Base-by-base conservation (phyloP, 2,797 vertebrate species). In the Artibeus lituratus region DNA sequence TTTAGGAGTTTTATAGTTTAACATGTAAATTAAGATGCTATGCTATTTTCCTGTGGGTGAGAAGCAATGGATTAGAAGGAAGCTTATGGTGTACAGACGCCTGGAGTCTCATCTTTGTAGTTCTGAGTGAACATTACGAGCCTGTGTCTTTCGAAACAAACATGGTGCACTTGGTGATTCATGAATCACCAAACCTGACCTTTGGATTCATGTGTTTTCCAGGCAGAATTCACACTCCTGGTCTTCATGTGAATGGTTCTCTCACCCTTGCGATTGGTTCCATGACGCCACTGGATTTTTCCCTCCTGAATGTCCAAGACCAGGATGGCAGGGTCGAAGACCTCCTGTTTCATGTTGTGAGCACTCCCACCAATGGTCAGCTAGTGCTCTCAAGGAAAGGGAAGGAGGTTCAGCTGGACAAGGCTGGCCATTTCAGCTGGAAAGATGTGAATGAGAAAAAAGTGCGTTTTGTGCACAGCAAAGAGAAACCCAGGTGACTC, bases 251-350 rank as follows among this genome's bases (percentile, higher is more conserved):
- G 80, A 99, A 98, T 67, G 98, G 99, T 2, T 99, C 99, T 21
- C 98, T 99, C 59, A 96, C 98, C 74, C 99, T 99, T 19, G 98
- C 98, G 1, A 98, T 99, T 0, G 99, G 99, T 0, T 98, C 99
- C 1, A 92, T 98, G 3, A 98, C 97, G 73, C 98, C 98, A 0
- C 97, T 99, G 32, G 97, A 97, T 51, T 93, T 97, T 9, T 90
- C 98, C 29, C 97, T 99, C 53, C 98, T 99, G 96, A 98, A 97
- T 2, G 94, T 98, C 16, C 94, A 94, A 18, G 99, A 98, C 22
- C 80, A 88, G 0, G 99, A 98, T 37, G 97, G 97, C 69, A 97
- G 96, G 1, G 22, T 96, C 0, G 98, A 98, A 32, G 98, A 77
- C 55, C 98, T 99, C 32, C 21, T 97, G 47, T 98, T 99, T 76